phyloP scores from a whole-genome alignment of 2,797 vertebrate species.

The Sebastes melanostomus region DNA sequence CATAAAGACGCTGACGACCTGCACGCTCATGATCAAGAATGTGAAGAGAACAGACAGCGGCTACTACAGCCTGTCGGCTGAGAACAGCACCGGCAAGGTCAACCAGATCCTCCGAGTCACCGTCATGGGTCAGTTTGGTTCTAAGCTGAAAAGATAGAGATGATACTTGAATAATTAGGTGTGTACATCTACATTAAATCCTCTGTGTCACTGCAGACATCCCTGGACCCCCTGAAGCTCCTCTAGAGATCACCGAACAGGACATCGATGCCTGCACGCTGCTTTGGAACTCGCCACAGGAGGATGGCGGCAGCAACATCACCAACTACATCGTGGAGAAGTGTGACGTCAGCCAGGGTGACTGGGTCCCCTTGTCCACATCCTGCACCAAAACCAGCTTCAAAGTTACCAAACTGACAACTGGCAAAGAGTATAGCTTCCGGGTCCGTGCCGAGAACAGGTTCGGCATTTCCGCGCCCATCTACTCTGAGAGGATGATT shows the following conservation, averaged over 20 bases:
- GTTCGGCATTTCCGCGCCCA: constrained; percentile 93
- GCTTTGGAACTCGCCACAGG: constrained; percentile 93
- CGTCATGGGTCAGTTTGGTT: constrained; percentile 90
- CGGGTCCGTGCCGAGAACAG: constrained; percentile 97
- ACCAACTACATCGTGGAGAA: constrained; percentile 98
- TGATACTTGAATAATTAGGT: neutral
- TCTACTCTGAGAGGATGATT: constrained; percentile 90
- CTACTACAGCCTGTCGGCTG: constrained; percentile 93
- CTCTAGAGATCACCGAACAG: constrained; percentile 90
- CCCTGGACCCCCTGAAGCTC: constrained; percentile 94
- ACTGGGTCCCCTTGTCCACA: constrained; percentile 90
- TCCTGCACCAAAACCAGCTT: constrained; percentile 96
- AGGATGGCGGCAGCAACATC: constrained; percentile 97
- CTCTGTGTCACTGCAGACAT: constrained; percentile 81
- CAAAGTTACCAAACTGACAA: constrained; percentile 90
- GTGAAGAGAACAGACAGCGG: constrained; percentile 91
- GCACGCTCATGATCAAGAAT: constrained; percentile 92
- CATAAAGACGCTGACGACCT: constrained; percentile 88
- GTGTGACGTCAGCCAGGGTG: constrained; percentile 94
- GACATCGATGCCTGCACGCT: constrained; percentile 95
- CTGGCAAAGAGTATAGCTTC: constrained; percentile 94
- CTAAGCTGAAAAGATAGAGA: neutral
- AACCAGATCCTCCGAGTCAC: constrained; percentile 91
- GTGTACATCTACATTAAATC: neutral
- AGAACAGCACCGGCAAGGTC: constrained; percentile 90